Conservation (phyloP, 2,888 invertebrate species). For the Pristionchus arcanus region DNA sequence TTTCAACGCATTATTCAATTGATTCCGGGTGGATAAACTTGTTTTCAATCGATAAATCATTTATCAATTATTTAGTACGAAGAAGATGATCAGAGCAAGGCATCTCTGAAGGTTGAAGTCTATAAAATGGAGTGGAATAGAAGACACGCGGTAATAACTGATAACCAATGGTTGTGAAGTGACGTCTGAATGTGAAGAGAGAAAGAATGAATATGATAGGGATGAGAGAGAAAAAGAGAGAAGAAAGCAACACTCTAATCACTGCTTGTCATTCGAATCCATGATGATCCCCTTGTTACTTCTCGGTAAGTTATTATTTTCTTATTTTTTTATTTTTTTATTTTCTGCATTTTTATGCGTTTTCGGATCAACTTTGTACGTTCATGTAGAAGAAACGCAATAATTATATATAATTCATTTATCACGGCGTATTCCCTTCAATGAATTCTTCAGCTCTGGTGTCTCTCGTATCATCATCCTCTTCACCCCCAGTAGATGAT, state of each 20-base stretch:
- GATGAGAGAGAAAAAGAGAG: not conserved
- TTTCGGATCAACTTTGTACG: too few relatives aligned
- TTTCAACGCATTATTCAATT: constrained; percentile 28
- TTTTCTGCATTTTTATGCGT: not conserved
- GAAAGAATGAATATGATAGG: constrained; percentile 18
- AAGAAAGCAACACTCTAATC: constrained; percentile 21
- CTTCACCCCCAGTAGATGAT: not conserved
- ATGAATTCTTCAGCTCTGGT: not conserved
- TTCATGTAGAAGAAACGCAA: too few relatives aligned
- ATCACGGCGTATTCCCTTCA: not conserved
- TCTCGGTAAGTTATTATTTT: not conserved
- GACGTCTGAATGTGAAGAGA: not conserved
- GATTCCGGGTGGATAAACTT: not conserved
- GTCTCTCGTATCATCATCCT: not conserved
- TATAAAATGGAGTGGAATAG: constrained; percentile 19
- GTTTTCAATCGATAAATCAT: constrained; percentile 10
- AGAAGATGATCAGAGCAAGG: not conserved
- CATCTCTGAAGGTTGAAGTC: not conserved
- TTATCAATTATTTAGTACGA: not conserved
- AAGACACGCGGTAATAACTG: constrained; percentile 19
- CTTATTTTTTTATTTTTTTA: not conserved
- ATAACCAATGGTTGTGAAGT: not conserved
- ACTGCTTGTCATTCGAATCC: not conserved
- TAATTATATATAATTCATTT: too few relatives aligned
- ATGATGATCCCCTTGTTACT: constrained; percentile 36